phyloP scores from a whole-genome alignment of 2,797 vertebrate species.

The Silurus aristotelis region DNA sequence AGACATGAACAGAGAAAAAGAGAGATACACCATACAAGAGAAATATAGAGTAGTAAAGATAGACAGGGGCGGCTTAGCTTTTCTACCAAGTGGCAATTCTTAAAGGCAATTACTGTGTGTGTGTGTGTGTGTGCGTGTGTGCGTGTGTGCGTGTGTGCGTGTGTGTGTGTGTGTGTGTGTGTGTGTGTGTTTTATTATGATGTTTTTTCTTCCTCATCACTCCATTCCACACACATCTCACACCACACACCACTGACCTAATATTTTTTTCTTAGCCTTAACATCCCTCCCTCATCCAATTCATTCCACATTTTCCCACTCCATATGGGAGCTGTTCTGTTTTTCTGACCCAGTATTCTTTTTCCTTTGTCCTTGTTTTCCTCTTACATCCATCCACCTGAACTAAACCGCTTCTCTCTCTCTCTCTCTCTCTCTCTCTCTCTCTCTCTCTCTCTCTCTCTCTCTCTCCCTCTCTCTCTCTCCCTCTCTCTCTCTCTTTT shows the following conservation, averaged over 20 bases:
- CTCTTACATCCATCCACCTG: neutral
- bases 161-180: neutral
- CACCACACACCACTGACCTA: neutral
- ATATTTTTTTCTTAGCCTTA: neutral
- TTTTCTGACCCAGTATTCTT: slow-evolving; percentile 10
- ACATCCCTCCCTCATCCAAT: neutral
- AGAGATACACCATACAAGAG: neutral
- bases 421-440: neutral
- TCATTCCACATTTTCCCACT: neutral
- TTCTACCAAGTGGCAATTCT: slow-evolving; percentile 24
- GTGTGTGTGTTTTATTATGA: neutral
- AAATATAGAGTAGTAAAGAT: neutral
- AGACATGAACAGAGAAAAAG: neutral
- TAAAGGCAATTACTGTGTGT: slow-evolving; percentile 24
- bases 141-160: neutral
- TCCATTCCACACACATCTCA: neutral
- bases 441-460: slow-evolving; percentile 3
- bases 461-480: neutral
- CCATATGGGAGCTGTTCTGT: neutral
- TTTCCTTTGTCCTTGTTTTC: neutral
- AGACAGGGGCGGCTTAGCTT: neutral
- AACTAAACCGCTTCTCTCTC: neutral
- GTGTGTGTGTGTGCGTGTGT: slow-evolving; percentile 17
- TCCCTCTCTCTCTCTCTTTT: slow-evolving; percentile 3
- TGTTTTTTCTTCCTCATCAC: neutral